Percentiles rank a stretch among this genome's conserved stretches.
phyloP scores from a whole-genome alignment of 2,888 invertebrate species.

The Synanthedon vespiformis region DNA sequence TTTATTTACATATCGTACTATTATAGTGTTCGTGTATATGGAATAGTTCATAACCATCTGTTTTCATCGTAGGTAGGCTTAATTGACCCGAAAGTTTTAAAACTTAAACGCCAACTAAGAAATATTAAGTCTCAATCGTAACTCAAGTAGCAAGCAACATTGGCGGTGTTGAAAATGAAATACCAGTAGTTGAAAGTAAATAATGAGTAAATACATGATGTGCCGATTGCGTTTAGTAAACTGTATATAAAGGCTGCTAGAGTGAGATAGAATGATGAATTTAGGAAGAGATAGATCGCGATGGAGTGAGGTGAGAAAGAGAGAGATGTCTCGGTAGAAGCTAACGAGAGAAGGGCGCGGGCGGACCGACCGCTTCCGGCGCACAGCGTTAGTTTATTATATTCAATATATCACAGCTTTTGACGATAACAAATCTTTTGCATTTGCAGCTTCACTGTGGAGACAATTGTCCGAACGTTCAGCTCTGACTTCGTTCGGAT shows the following conservation, averaged over 20 bases:
- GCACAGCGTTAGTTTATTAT: conserved; percentile 54
- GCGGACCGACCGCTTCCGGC: conserved; percentile 36
- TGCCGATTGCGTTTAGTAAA: conserved; percentile 40
- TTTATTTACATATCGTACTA: conserved; percentile 39
- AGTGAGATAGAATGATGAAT: conserved; percentile 23
- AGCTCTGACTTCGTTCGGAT: conserved; percentile 20
- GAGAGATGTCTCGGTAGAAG: conserved; percentile 24
- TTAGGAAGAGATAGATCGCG: conserved; percentile 8
- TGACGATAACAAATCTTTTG: conserved; percentile 71
- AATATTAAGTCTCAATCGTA: background rate
- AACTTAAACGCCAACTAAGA: conserved; percentile 5
- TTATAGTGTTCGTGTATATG: conserved; percentile 31
- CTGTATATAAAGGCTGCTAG: conserved; percentile 23
- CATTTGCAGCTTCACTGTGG: conserved; percentile 65
- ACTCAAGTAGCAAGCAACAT: conserved; percentile 12
- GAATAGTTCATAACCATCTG: conserved; percentile 29
- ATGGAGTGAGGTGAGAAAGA: conserved; percentile 16
- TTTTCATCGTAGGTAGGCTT: conserved; percentile 31
- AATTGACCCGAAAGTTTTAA: conserved; percentile 35
- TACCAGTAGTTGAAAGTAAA: conserved; percentile 1
- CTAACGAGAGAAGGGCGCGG: conserved; percentile 42
- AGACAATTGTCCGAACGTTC: conserved; percentile 64
- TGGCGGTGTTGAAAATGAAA: background rate
- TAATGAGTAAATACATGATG: conserved; percentile 58
- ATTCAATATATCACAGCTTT: conserved; percentile 69